A percentile compares a stretch with the other conserved stretches of the same genome.
Conservation (phyloP, 1,140 invertebrate genomes). For the Cydia amplana region DNA sequence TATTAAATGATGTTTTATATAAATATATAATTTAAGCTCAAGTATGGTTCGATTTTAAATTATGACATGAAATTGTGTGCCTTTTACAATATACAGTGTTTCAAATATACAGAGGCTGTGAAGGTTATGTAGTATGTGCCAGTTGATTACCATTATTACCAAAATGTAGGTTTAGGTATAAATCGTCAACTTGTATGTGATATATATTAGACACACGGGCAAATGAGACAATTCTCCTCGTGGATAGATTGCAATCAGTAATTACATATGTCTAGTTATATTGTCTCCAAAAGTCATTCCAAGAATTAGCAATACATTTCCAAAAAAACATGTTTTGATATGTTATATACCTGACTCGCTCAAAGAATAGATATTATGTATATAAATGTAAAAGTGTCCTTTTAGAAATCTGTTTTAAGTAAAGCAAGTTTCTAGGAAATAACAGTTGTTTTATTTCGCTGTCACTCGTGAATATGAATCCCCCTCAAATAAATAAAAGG, state of each 20-base stretch:
- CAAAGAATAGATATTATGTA: slow-evolving; percentile 34
- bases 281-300: slow-evolving; percentile 2
- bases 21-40: neutral
- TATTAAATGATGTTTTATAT: neutral
- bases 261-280: neutral
- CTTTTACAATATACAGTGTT: slow-evolving; percentile 25
- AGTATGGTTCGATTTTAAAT: neutral
- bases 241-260: neutral
- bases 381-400: slow-evolving; percentile 1
- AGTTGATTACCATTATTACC: slow-evolving; percentile 37
- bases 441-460: slow-evolving; percentile 7
- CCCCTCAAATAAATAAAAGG: too few relatives aligned
- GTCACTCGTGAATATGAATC: neutral
- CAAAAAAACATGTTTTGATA: neutral
- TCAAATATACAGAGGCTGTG: slow-evolving; percentile 35
- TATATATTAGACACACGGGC: neutral
- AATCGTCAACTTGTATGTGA: slow-evolving; percentile 16
- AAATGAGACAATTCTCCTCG: neutral
- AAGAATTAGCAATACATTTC: neutral
- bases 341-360: slow-evolving; percentile 37
- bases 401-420: slow-evolving; percentile 9
- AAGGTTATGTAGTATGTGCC: slow-evolving; percentile 41
- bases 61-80: slow-evolving; percentile 19
- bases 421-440: neutral
- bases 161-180: slow-evolving; percentile 27